phyloP scores from a whole-genome alignment of 2,797 vertebrate species.

The Cheirogaleus major region DNA sequence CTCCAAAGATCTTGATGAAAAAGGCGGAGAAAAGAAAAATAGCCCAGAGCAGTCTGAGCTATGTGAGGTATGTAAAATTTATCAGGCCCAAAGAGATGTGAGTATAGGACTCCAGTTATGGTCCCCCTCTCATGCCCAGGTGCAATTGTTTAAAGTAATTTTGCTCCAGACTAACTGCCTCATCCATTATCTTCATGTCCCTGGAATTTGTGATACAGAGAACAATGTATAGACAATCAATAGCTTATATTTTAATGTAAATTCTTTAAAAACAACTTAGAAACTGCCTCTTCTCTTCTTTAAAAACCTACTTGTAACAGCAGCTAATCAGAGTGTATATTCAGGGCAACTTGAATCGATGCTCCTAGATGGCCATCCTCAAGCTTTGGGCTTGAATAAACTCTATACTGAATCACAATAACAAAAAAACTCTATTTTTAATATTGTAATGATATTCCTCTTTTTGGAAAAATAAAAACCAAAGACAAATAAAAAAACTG shows the following conservation, averaged over 20 bases:
- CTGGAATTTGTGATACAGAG: not conserved
- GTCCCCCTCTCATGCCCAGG: not conserved
- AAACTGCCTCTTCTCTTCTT: not conserved
- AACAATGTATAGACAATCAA: not conserved
- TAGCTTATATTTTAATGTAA: not conserved
- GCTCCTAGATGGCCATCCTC: not conserved
- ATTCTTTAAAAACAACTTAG: not conserved
- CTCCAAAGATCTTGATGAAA: not conserved
- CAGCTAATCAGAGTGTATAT: not conserved
- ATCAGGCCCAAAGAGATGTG: not conserved
- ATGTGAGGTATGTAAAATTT: not conserved
- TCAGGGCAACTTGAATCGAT: not conserved
- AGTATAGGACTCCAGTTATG: not conserved
- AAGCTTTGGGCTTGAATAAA: not conserved
- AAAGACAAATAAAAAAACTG: not conserved
- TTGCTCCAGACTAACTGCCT: not conserved
- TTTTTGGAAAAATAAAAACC: not conserved
- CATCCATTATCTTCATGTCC: not conserved
- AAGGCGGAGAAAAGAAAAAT: not conserved
- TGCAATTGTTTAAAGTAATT: not conserved
- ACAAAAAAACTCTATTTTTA: not conserved
- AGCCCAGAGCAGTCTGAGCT: not conserved
- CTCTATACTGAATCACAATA: not conserved
- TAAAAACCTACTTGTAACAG: not conserved
- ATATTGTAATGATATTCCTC: not conserved